phyloP scores from a whole-genome alignment of 2,113 vertebrate genomes.

The Sclerurus mexicanus region DNA sequence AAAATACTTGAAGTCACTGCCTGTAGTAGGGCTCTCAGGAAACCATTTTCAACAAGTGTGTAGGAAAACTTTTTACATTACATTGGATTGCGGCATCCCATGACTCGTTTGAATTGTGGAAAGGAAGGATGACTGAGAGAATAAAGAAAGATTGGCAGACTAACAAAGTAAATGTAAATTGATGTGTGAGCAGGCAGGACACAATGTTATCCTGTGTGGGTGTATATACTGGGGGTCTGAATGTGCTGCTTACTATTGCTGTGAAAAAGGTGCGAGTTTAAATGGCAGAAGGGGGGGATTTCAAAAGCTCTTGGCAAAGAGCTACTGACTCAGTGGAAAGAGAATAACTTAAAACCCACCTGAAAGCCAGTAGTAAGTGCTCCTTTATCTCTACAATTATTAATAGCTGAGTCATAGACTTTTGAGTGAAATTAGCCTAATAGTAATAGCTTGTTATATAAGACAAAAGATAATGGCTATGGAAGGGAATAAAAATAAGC shows the following conservation, averaged over 20 bases:
- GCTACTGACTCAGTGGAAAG: not conserved
- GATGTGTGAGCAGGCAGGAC: not conserved
- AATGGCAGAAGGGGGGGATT: not conserved
- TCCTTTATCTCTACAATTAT: not conserved
- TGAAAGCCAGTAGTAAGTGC: not conserved
- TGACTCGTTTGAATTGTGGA: slow-evolving; percentile 11
- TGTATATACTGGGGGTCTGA: not conserved
- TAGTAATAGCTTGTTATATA: not conserved
- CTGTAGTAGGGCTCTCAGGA: not conserved
- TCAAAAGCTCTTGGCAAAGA: not conserved
- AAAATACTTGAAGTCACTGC: not conserved
- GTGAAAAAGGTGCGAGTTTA: not conserved
- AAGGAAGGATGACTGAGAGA: not conserved
- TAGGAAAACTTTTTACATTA: not conserved
- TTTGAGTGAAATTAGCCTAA: not conserved
- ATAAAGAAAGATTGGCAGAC: slow-evolving; percentile 13
- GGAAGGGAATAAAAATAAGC: not conserved
- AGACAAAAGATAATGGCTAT: not conserved
- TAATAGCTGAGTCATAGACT: not conserved
- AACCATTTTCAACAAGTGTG: not conserved
- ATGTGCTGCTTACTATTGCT: not conserved
- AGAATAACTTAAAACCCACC: not conserved
- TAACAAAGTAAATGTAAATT: not conserved
- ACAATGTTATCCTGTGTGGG: not conserved
- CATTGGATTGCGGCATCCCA: not conserved